Percentiles rank a stretch among this genome's conserved stretches.
Evolutionary conservation across 2,113 vertebrate species (phyloP).

Genomic region (Morone chrysops): DNA sequence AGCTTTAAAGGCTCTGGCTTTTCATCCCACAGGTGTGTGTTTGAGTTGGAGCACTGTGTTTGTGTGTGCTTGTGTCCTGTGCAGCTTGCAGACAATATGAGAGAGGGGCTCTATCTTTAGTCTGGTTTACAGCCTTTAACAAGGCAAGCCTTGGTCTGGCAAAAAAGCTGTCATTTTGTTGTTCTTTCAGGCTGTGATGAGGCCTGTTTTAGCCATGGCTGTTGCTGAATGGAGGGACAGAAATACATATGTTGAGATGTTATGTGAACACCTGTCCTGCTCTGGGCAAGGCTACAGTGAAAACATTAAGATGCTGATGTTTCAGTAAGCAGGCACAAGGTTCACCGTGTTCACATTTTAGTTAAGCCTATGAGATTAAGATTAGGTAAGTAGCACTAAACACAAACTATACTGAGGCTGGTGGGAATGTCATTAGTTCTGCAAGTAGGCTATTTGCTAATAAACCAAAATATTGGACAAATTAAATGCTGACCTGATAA

Average conservation of each 20-base stretch:
- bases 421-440: no score
- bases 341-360: no score
- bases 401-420: no score
- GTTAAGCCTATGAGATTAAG: no score
- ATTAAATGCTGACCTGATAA: not conserved
- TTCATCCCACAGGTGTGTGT: no score
- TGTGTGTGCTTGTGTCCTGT: no score
- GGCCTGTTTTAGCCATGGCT: constrained; percentile 44
- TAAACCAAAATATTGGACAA: not conserved
- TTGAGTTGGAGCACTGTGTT: no score
- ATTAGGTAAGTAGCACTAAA: no score
- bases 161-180: constrained; percentile 45
- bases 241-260: constrained; percentile 32
- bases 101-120: constrained; percentile 25
- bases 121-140: constrained; percentile 20
- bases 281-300: constrained; percentile 13
- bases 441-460: no score
- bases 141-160: constrained; percentile 15
- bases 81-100: constrained; percentile 10
- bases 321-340: no score
- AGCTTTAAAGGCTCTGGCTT: not conserved
- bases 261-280: constrained; percentile 52
- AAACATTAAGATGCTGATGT: not conserved
- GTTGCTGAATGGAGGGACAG: constrained; percentile 39
- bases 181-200: constrained; percentile 29